Conservation (phyloP, 2,888 invertebrate species). For the Drosophila kanekoi region DNA sequence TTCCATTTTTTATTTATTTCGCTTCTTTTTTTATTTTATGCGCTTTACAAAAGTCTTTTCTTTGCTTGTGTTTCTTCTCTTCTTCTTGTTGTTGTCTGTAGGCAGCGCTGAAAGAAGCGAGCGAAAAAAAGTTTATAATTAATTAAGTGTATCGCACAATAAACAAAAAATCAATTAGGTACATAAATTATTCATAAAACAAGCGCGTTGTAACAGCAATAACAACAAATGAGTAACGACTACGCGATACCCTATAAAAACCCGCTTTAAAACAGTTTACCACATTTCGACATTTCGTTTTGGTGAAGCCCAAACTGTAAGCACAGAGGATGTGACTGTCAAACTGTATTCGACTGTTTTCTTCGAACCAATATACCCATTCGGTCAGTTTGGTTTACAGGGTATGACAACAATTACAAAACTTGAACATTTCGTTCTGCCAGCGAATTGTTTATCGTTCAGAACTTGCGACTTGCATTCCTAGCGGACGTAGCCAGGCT, state of each 20-base stretch:
- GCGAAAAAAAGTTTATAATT: constrained; percentile 64
- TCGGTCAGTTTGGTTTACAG: background rate
- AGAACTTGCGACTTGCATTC: constrained; percentile 51
- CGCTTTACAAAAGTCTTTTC: constrained; percentile 39
- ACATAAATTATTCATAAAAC: constrained; percentile 76
- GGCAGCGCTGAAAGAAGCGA: constrained; percentile 38
- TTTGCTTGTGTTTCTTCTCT: constrained; percentile 16
- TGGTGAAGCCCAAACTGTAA: no score
- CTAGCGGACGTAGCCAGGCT: constrained; percentile 26
- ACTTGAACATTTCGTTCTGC: constrained; percentile 38
- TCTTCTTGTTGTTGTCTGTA: background rate
- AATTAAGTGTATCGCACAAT: constrained; percentile 68
- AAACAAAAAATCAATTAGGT: constrained; percentile 77
- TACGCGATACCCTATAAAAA: background rate
- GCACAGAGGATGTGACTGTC: no score
- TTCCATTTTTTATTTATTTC: constrained; percentile 51
- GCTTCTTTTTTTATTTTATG: constrained; percentile 39
- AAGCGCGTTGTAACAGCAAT: constrained; percentile 21
- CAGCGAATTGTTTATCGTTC: constrained; percentile 59
- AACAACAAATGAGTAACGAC: background rate
- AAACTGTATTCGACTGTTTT: no score
- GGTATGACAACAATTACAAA: constrained; percentile 48
- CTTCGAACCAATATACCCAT: background rate
- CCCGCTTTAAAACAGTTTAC: no score
- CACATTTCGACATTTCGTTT: no score